Conservation (phyloP, 2,797 vertebrate genomes). For the Morus bassanus region DNA sequence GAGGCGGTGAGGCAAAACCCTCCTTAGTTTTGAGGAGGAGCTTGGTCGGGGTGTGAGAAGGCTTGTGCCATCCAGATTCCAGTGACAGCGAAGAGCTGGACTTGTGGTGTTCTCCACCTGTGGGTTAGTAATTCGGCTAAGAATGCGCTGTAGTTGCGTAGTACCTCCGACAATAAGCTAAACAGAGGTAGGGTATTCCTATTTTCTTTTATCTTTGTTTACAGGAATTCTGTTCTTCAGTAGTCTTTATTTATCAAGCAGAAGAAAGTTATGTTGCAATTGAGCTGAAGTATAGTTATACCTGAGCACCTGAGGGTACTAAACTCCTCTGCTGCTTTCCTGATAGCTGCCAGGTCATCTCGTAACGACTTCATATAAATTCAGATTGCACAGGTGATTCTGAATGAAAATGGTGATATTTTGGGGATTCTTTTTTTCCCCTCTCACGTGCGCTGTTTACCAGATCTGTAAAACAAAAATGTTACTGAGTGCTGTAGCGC, state of each 20-base stretch:
- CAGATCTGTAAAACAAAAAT: not conserved
- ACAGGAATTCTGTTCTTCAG: not conserved
- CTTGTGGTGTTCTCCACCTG: not conserved
- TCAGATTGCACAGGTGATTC: not conserved
- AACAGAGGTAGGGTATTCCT: not conserved
- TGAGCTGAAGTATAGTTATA: constrained; percentile 6
- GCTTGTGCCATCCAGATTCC: not conserved
- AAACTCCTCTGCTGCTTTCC: not conserved
- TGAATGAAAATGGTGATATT: not conserved
- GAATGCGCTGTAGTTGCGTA: not conserved
- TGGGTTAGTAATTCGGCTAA: not conserved
- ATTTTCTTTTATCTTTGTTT: not conserved
- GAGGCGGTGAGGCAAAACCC: not conserved
- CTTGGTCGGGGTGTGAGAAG: not conserved
- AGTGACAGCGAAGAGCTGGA: fast-evolving
- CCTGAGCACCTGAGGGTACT: not conserved
- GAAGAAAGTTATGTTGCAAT: not conserved
- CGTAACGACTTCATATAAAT: not conserved
- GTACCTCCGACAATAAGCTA: not conserved
- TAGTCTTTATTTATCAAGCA: not conserved
- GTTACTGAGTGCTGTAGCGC: fast-evolving
- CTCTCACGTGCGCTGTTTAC: not conserved
- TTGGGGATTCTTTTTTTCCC: not conserved
- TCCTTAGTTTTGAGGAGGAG: not conserved
- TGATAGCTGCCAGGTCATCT: not conserved